Conservation (phyloP, 2,888 invertebrate species). For the Cybosia mesomella region DNA sequence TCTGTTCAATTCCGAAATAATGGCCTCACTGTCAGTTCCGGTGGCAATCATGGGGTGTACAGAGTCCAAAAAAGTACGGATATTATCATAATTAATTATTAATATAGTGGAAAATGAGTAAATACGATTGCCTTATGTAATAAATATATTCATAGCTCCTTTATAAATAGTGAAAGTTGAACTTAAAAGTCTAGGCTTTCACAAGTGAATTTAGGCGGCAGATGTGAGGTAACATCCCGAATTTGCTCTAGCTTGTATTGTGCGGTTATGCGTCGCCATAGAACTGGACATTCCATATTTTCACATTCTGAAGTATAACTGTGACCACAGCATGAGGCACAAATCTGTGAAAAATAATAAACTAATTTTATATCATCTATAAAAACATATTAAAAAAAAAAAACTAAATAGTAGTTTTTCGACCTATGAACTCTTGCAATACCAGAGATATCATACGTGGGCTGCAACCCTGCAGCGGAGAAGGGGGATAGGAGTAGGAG, state of each 20-base stretch:
- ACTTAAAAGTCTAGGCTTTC: constrained; percentile 62
- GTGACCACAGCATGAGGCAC: constrained; percentile 75
- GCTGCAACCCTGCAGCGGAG: too few relatives aligned
- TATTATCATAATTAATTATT: not conserved
- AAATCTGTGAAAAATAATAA: constrained; percentile 65
- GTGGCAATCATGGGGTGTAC: too few relatives aligned
- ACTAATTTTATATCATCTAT: not conserved
- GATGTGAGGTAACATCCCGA: constrained; percentile 63
- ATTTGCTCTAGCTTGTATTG: constrained; percentile 64
- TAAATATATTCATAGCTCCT: too few relatives aligned
- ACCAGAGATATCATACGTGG: too few relatives aligned
- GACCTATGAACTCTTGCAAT: too few relatives aligned
- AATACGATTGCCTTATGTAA: not conserved
- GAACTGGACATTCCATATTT: constrained; percentile 75
- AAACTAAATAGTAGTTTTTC: too few relatives aligned
- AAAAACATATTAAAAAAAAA: too few relatives aligned
- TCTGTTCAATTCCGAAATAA: not conserved
- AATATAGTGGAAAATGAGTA: not conserved
- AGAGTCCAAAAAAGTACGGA: too few relatives aligned
- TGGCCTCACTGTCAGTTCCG: not conserved
- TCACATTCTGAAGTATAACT: constrained; percentile 59
- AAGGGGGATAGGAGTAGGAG: too few relatives aligned
- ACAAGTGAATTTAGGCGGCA: constrained; percentile 63
- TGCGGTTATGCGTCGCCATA: constrained; percentile 71
- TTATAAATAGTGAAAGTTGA: too few relatives aligned